phyloP scores from a whole-genome alignment of 23 tunicate genomes.

The Styela plicata region DNA sequence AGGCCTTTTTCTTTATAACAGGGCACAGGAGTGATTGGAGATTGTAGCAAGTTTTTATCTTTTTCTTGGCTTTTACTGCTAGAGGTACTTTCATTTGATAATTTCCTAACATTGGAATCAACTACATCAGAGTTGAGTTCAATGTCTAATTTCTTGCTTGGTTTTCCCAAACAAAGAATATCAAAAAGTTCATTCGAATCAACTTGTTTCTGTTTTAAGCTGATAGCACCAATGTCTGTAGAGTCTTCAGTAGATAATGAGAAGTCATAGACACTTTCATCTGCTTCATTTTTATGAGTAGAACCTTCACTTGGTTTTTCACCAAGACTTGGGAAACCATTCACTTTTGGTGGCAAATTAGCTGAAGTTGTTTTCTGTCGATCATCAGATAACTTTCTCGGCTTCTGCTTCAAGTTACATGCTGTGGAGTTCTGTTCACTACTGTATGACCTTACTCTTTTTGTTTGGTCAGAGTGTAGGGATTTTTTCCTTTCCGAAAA shows the following conservation, averaged over 20 bases:
- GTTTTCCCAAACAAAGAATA: slow-evolving; percentile 14
- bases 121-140: neutral
- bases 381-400: neutral
- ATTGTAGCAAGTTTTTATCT: neutral
- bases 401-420: neutral
- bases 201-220: slow-evolving; percentile 47
- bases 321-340: neutral
- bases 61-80: neutral
- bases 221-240: slow-evolving; percentile 37
- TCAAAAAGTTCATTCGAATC: slow-evolving; percentile 22
- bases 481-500: neutral
- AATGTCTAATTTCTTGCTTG: neutral
- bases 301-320: neutral
- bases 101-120: neutral
- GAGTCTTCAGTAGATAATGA: slow-evolving; percentile 65
- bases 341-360: neutral
- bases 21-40: neutral
- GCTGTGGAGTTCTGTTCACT: neutral
- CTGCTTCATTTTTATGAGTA: neutral
- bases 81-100: neutral
- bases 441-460: slow-evolving; percentile 12
- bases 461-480: neutral
- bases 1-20: neutral
- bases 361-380: neutral
- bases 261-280: slow-evolving; percentile 64